A percentile compares a stretch with the other conserved stretches of the same genome.
Conservation (phyloP, 1,140 invertebrate genomes). For the Macrobrachium rosenbergii region DNA sequence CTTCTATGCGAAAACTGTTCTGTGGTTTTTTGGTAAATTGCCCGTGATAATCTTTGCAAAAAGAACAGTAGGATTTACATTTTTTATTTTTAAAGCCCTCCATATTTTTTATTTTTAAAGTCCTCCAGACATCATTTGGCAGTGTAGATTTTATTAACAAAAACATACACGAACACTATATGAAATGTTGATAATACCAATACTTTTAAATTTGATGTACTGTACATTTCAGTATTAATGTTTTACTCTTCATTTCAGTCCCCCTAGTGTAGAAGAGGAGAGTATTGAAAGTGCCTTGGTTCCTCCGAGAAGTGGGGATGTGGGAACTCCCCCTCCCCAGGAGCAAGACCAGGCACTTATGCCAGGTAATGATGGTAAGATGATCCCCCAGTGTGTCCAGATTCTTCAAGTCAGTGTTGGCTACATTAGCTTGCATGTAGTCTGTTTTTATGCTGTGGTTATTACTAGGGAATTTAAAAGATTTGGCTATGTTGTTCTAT, state of each 20-base stretch:
- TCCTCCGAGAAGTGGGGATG: constrained; percentile 28
- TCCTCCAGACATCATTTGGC: too few relatives aligned
- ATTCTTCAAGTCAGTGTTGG: constrained; percentile 26
- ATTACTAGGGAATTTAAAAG: neutral
- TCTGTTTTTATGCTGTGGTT: constrained; percentile 12
- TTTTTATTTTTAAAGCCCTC: too few relatives aligned
- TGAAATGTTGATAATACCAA: too few relatives aligned
- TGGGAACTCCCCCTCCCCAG: constrained; percentile 21
- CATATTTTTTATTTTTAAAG: too few relatives aligned
- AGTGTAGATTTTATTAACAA: too few relatives aligned
- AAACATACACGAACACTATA: too few relatives aligned
- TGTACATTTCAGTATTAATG: too few relatives aligned
- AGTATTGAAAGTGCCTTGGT: constrained; percentile 39
- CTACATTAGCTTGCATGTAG: constrained; percentile 31
- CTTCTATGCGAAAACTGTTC: neutral
- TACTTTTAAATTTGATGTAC: too few relatives aligned
- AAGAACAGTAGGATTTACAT: too few relatives aligned
- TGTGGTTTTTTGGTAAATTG: too few relatives aligned
- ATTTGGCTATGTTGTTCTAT: too few relatives aligned
- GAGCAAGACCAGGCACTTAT: constrained; percentile 56
- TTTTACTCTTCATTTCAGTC: neutral
- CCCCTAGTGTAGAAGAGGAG: constrained; percentile 34
- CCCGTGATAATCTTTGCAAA: too few relatives aligned
- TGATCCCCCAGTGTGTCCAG: constrained; percentile 47
- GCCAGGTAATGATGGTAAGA: constrained; percentile 56